A percentile compares a stretch with the other conserved stretches of the same genome.
Evolutionary conservation across 2,888 invertebrate species (phyloP).

Genomic region (Volucella bombylans): DNA sequence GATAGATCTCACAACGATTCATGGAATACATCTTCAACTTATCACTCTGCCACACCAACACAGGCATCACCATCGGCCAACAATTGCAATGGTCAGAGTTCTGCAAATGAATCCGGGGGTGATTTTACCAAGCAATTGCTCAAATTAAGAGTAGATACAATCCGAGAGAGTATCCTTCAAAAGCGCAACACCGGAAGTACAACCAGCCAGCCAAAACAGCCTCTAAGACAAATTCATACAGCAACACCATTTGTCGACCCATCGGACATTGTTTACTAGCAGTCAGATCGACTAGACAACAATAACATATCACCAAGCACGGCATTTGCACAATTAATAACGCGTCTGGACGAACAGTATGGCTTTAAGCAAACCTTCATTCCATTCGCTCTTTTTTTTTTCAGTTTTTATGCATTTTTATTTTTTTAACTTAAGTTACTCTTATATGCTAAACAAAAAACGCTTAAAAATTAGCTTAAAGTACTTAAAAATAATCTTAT

Average conservation of each 20-base stretch:
- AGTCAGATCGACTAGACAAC: constrained; percentile 61
- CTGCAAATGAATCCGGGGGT: constrained; percentile 85
- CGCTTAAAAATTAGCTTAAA: too few species aligned
- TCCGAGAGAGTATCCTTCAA: constrained; percentile 71
- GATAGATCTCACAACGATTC: constrained; percentile 60
- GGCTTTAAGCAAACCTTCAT: constrained; percentile 83
- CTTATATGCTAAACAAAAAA: too few species aligned
- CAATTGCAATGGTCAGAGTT: constrained; percentile 80
- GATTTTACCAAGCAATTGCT: constrained; percentile 86
- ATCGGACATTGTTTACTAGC: constrained; percentile 72
- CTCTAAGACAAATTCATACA: constrained; percentile 64
- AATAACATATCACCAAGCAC: constrained; percentile 75
- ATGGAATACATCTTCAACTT: constrained; percentile 51
- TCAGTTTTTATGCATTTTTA: too few species aligned
- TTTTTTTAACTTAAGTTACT: too few species aligned
- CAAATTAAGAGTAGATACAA: constrained; percentile 75
- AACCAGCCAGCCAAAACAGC: constrained; percentile 52
- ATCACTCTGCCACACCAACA: constrained; percentile 50
- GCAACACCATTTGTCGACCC: constrained; percentile 59
- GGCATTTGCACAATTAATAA: constrained; percentile 75
- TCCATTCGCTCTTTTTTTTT: too few species aligned
- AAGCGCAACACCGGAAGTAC: constrained; percentile 39
- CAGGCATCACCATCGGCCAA: constrained; percentile 75
- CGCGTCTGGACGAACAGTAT: constrained; percentile 76
- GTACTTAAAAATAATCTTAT: too few species aligned